Base-by-base conservation (phyloP, 2,888 invertebrate species). In the Pycnomerus fuliginosus region DNA sequence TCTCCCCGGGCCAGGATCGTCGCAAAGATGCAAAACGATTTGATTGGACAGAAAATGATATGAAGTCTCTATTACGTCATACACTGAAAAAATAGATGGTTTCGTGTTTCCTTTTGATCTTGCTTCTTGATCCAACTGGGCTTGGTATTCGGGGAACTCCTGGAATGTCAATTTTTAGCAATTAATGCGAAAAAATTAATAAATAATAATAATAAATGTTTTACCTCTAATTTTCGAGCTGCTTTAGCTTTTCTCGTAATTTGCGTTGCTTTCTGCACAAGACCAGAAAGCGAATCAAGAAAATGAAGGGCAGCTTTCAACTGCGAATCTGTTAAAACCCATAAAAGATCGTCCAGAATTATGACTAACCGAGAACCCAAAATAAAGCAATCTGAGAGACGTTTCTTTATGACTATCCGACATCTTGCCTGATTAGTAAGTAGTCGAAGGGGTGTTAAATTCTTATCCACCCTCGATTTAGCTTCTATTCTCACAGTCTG, bases 241-340 rank as follows among this genome's bases (percentile, higher is more conserved):
- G 92, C 92, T 71, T 93, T 93, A 5, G 84, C 81, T 60, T 88
- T 83, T 53, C 87, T 80, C 5, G 89, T 88, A 38, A 87, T 80
- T 62, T 85, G 81, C 1, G 89, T 88, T 33, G 92, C 87, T 61
- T 82, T 80, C 57, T 88, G 84, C 27, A 95, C 87, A 0, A 96
- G 77, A 16, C 84, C 86, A 29, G 87, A 82, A 25, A 94, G 74
- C 1, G 94, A 90, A 61, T 90, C 88, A 27, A 91, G 83, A 71
- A 96, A 90, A 62, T 90, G 87, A 16, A 96, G 75, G 33, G 94
- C 95, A 8, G 97, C 96, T 60, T 95, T 88, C 24, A 97, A 74
- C 72, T 97, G 97, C 0, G 95, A 92, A 73, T 96, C 96, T 0
- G 97, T 97, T 46, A 97, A 74, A 25, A 98, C 96, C 97, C 98